phyloP scores from a whole-genome alignment of 2,113 vertebrate species.

The Physeter macrocephalus region DNA sequence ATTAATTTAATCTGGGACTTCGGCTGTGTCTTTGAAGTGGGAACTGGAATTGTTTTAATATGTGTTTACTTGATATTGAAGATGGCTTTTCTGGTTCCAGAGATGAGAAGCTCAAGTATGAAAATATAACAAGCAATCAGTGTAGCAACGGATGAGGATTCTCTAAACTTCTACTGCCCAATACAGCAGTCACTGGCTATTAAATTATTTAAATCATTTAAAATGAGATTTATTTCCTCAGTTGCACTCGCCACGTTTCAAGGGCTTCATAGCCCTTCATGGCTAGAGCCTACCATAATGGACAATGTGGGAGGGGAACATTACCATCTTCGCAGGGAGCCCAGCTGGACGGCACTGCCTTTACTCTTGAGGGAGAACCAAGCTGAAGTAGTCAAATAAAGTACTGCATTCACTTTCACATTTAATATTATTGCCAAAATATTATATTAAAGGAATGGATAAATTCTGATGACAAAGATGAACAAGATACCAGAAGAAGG shows the following conservation, averaged over 20 bases:
- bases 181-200: neutral
- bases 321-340: neutral
- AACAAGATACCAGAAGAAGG: neutral
- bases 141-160: neutral
- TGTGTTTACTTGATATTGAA: neutral
- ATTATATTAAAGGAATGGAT: neutral
- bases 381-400: neutral
- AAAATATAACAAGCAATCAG: neutral
- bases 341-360: neutral
- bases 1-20: neutral
- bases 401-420: neutral
- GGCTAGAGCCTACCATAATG: neutral
- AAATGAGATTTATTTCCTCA: neutral
- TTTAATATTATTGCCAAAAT: neutral
- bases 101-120: neutral
- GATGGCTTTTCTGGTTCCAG: neutral
- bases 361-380: too few relatives aligned
- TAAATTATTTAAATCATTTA: neutral
- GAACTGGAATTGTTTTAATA: neutral
- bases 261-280: too few relatives aligned
- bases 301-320: neutral
- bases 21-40: neutral
- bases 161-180: neutral
- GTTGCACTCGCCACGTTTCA: neutral
- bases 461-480: neutral